Conservation (phyloP, 37 sponge, comb jelly and placozoan genomes). For the Diacarnus erythraeanus region DNA sequence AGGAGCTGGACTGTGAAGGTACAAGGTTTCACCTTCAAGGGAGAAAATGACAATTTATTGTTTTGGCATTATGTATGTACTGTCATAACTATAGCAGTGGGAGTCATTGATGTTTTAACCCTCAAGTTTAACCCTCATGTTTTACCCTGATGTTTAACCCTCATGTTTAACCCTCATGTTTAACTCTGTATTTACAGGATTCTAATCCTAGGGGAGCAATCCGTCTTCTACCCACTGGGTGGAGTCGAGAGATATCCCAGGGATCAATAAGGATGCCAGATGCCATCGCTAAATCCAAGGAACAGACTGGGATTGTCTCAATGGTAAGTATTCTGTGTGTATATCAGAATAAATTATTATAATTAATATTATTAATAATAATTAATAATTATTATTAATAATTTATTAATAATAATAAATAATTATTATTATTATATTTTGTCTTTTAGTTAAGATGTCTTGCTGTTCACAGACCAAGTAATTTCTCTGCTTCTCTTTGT, state of each 20-base stretch:
- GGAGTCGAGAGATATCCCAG: slow-evolving; percentile 44
- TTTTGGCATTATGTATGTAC: too few relatives aligned
- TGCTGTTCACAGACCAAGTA: slow-evolving; percentile 65
- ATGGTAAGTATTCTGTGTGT: slow-evolving; percentile 67
- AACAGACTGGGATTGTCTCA: slow-evolving; percentile 33
- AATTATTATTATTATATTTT: too few relatives aligned
- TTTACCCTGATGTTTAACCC: too few relatives aligned
- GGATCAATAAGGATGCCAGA: slow-evolving; percentile 45
- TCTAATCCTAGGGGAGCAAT: slow-evolving; percentile 56
- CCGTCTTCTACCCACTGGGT: slow-evolving; percentile 43
- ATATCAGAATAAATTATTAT: too few relatives aligned
- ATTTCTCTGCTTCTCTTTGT: slow-evolving; percentile 55
- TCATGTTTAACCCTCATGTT: background rate
- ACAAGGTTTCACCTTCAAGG: too few relatives aligned
- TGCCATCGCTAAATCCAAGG: slow-evolving; percentile 31
- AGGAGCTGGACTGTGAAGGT: too few relatives aligned
- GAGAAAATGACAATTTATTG: background rate
- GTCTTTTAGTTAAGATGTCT: slow-evolving; percentile 46
- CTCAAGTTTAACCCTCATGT: background rate
- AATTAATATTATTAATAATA: too few relatives aligned
- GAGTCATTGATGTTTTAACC: too few relatives aligned
- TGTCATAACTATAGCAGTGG: too few relatives aligned
- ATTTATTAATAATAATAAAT: too few relatives aligned
- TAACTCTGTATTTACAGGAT: slow-evolving; percentile 37
- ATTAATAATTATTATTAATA: too few relatives aligned